These are phyloP conservation scores for Agonopterix alstromeriana DNA, from an alignment of 2,888 invertebrate genomes.

Conservation along the genomic window DNA sequence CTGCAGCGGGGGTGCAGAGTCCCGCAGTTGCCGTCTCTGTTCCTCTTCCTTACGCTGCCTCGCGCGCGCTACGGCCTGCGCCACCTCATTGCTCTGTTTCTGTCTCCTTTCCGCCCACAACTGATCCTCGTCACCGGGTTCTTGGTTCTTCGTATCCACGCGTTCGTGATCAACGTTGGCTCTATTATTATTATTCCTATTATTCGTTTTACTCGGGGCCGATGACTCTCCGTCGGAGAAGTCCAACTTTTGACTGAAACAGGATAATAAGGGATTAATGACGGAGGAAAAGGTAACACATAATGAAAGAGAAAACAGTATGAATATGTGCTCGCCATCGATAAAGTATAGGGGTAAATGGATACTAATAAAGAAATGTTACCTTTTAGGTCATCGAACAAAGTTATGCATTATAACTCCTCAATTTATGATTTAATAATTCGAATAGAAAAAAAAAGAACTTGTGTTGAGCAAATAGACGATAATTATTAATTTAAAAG, in stretches of 20 bases:
- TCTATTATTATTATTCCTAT: conserved; percentile 32
- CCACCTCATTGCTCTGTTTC: conserved; percentile 83
- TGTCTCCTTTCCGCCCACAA: conserved; percentile 83
- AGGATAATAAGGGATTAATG: not conserved
- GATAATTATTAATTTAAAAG: no score
- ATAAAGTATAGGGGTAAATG: no score
- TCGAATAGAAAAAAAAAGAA: no score
- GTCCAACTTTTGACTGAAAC: conserved; percentile 87
- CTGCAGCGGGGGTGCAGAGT: conserved; percentile 40
- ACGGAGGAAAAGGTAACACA: not conserved
- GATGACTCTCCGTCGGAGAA: conserved; percentile 93
- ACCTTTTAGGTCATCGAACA: no score
- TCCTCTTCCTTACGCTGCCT: conserved; percentile 92
- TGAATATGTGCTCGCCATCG: no score
- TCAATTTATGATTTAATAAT: no score
- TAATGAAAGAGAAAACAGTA: not conserved
- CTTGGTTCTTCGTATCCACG: conserved; percentile 50
- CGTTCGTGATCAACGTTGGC: conserved; percentile 52
- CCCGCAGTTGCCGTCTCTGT: conserved; percentile 81
- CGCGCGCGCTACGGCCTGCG: conserved; percentile 88
- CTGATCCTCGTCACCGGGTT: conserved; percentile 67
- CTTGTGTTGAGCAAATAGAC: no score
- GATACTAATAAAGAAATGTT: no score
- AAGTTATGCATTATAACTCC: no score
- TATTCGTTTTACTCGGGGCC: conserved; percentile 33